phyloP scores from a whole-genome alignment of 2,113 vertebrate species.

The Nerophis ophidion region DNA sequence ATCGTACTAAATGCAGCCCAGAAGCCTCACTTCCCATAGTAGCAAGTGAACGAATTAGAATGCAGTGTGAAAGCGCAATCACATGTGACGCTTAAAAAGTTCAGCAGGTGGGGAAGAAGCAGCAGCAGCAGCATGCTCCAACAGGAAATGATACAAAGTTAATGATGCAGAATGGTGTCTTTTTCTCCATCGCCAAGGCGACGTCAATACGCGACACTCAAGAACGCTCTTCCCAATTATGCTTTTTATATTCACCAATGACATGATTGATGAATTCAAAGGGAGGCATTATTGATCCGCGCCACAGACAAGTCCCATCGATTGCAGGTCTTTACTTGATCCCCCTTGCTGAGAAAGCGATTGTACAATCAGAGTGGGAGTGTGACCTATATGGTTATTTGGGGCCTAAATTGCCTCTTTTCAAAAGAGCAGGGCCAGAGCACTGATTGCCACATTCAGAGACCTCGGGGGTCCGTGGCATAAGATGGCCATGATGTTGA shows the following conservation, averaged over 20 bases:
- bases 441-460: slow-evolving; percentile 43
- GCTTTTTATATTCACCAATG: slow-evolving; percentile 73
- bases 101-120: slow-evolving; percentile 60
- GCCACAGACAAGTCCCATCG: slow-evolving; percentile 80
- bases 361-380: slow-evolving; percentile 69
- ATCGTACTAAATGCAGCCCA: slow-evolving; percentile 48
- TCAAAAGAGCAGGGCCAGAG: slow-evolving; percentile 46
- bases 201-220: slow-evolving; percentile 76
- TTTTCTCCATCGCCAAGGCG: slow-evolving; percentile 72
- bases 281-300: slow-evolving; percentile 75
- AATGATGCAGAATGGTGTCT: slow-evolving; percentile 76
- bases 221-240: slow-evolving; percentile 75
- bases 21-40: slow-evolving; percentile 54
- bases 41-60: slow-evolving; percentile 49
- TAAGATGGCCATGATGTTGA: slow-evolving; percentile 23
- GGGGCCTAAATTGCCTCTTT: slow-evolving; percentile 61
- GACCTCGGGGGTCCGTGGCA: slow-evolving; percentile 37
- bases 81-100: slow-evolving; percentile 53
- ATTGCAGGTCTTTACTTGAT: slow-evolving; percentile 69
- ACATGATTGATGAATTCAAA: slow-evolving; percentile 76
- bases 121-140: slow-evolving; percentile 68
- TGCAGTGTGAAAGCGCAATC: slow-evolving; percentile 71
- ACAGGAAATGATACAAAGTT: slow-evolving; percentile 78
- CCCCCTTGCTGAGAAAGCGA: slow-evolving; percentile 57
- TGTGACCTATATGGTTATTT: slow-evolving; percentile 71